Base-by-base conservation (phyloP, 2,888 invertebrate genomes). In the Invenusta paracnida region DNA sequence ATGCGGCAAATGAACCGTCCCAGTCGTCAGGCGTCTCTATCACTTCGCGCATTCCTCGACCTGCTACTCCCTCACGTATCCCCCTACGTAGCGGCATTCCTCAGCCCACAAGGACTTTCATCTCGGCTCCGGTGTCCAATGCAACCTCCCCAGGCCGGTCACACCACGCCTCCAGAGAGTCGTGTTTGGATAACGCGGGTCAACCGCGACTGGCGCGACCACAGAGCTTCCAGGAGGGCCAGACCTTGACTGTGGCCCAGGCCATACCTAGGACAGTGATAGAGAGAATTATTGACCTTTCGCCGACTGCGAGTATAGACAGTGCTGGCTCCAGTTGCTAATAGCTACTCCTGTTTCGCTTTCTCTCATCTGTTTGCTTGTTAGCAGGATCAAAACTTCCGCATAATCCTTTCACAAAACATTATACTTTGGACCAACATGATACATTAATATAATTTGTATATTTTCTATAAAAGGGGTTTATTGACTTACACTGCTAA, bases 191-290 rank as follows among this genome's bases (percentile, higher is more conserved):
- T 23, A 2, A 5, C 2, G 2, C 23, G 73, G 48, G 5, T 17
- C 5, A 48, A 5, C 27, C 27, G 17, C 2, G 17, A 2, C 5
- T 2, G 11, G 73, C 5, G 27, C 73, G 73, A n/a, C 73, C 73
- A 73, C 73, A 23, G 2, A 73, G 73, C 73, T 73, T 73, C 23
- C 73, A 73, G 25, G 73, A 73, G 73, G 73, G 73, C 73, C 73
- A 73, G 25, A 73, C 73, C 5, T 23, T 73, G 11, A 73, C 73
- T 25, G 5, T 17, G 17, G 25, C 73, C 27, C 73, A 5, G 23
- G 73, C 11, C 2, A 73, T 73, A 13, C 23, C 73, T 5, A 13
- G 73, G 5, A 2, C 23, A 13, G 73, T 73, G 17, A 73, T 73
- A 23, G 73, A 73, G 73, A 13, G 73, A 25, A 73, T 73, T 23